Evolutionary conservation across 2,113 vertebrate genomes (phyloP).

Genomic region (Neopipo cinnamomea): DNA sequence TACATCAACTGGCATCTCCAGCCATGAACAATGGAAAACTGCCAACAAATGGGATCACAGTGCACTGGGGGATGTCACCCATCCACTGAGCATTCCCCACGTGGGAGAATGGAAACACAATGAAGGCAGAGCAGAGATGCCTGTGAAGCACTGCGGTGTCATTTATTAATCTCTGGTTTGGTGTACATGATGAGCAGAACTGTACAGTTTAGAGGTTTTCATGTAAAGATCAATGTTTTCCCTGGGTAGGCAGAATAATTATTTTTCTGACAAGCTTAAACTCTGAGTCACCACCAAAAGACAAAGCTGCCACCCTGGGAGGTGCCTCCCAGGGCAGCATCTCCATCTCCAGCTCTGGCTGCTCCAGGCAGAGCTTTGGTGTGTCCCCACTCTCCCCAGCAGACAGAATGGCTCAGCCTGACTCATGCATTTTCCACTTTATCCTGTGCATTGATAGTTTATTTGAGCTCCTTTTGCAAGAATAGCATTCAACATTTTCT

Average conservation of each 20-base stretch:
- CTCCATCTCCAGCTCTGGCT: not conserved
- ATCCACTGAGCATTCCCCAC: not conserved
- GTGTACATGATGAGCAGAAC: not conserved
- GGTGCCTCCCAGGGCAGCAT: not conserved
- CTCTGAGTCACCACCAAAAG: not conserved
- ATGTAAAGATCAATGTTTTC: slow-evolving; percentile 41
- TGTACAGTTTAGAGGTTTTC: slow-evolving; percentile 8
- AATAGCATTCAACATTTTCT: slow-evolving; percentile 14
- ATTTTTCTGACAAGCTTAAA: slow-evolving; percentile 4
- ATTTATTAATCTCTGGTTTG: not conserved
- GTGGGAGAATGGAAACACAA: rapidly evolving
- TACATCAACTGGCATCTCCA: not conserved
- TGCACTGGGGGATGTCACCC: not conserved
- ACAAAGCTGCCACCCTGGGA: not conserved
- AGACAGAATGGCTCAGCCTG: not conserved
- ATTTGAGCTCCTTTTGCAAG: slow-evolving; percentile 4
- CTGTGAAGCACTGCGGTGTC: not conserved
- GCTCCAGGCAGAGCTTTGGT: not conserved
- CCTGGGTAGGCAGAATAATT: not conserved
- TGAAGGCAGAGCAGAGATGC: not conserved
- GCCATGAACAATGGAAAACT: not conserved
- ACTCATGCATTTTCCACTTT: not conserved
- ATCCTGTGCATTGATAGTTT: not conserved
- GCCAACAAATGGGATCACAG: not conserved
- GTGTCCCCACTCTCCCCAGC: not conserved